phyloP scores from a whole-genome alignment of 2,113 vertebrate species.

The Sinocyclocheilus grahami region DNA sequence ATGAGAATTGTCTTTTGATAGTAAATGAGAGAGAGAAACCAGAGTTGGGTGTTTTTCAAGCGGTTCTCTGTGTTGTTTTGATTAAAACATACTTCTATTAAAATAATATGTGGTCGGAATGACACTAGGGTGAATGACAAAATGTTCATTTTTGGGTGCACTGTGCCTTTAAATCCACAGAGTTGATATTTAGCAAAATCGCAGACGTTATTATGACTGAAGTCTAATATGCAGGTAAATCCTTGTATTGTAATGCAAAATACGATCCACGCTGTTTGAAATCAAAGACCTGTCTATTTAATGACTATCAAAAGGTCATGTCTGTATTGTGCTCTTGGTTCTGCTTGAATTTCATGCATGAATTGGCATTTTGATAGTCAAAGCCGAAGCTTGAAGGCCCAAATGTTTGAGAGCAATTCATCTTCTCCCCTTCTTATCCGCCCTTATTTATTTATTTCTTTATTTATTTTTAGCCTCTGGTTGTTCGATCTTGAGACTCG shows the following conservation, averaged over 20 bases:
- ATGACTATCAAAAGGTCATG: conserved; percentile 57
- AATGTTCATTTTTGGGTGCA: not conserved
- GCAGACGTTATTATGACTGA: not conserved
- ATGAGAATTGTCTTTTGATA: too few relatives aligned
- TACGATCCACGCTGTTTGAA: conserved; percentile 31
- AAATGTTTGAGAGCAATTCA: conserved; percentile 34
- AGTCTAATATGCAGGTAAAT: conserved; percentile 21
- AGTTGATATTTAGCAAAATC: not conserved
- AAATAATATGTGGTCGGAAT: not conserved
- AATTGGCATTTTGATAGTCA: conserved; percentile 48
- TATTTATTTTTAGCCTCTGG: not conserved
- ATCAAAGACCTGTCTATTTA: conserved; percentile 48
- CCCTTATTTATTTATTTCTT: conserved; percentile 1
- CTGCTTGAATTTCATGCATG: conserved; percentile 48
- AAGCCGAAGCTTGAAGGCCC: conserved; percentile 10
- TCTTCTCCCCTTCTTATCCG: conserved; percentile 39
- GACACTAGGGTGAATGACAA: not conserved
- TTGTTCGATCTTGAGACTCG: conserved; percentile 32
- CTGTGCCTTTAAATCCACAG: conserved; percentile 13
- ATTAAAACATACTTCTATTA: too few relatives aligned
- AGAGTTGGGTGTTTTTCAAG: too few relatives aligned
- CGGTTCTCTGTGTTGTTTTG: too few relatives aligned
- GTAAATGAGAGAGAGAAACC: too few relatives aligned
- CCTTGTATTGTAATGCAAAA: conserved; percentile 38
- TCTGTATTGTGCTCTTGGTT: conserved; percentile 36